These are phyloP conservation scores for Aleiodes testaceus DNA, from an alignment of 2,888 invertebrate genomes.

Conservation along the genomic window DNA sequence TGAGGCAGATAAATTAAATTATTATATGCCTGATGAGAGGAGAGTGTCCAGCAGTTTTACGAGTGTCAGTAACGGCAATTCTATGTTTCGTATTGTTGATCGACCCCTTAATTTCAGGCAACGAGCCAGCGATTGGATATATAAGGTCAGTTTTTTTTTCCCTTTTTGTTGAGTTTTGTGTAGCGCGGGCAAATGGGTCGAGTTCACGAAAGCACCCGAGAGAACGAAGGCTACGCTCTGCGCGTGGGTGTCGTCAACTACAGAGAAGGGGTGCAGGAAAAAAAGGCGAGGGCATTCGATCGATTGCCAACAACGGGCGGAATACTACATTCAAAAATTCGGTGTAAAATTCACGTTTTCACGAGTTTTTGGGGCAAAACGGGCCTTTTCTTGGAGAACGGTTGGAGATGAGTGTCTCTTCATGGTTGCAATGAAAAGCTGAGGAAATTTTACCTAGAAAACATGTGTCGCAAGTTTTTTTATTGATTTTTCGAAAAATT, in stretches of 20 bases:
- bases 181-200: slow-evolving; percentile 11
- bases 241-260: slow-evolving; percentile 20
- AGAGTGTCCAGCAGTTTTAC: background rate
- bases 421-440: background rate
- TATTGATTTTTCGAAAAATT: background rate
- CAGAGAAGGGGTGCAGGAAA: background rate
- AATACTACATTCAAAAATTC: background rate
- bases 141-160: slow-evolving; percentile 64
- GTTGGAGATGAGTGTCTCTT: too few relatives aligned
- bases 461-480: too few relatives aligned
- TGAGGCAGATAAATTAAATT: background rate
- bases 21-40: slow-evolving; percentile 20
- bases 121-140: slow-evolving; percentile 66
- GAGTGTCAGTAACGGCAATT: slow-evolving; percentile 58
- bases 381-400: too few relatives aligned
- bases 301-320: background rate
- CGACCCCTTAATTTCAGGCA: slow-evolving; percentile 65
- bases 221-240: slow-evolving; percentile 13
- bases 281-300: background rate
- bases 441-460: too few relatives aligned
- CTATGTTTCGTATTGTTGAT: slow-evolving; percentile 67
- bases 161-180: background rate
- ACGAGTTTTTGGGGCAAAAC: too few relatives aligned
- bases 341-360: background rate
- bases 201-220: slow-evolving; percentile 14